Base-by-base conservation (phyloP, 1,140 invertebrate genomes). In the Ceratina japonica region DNA sequence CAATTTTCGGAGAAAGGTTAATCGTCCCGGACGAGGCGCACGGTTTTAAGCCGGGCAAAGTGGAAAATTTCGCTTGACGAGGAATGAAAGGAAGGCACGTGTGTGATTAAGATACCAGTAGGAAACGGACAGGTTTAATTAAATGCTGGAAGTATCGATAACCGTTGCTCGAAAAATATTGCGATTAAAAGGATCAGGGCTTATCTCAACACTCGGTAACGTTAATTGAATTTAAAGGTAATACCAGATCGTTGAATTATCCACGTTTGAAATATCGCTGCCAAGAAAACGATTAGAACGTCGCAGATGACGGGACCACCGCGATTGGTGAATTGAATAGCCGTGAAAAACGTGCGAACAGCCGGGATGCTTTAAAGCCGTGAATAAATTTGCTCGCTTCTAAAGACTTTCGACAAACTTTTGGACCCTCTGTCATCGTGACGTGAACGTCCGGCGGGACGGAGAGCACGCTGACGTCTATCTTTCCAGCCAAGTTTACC, bases 401-500 rank as follows among this genome's bases (percentile, higher is more conserved):
- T 12, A n/a, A 27, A 51, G 12, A 27, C 12, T n/a, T 24, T 27
- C 16, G 18, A 15, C 24, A n/a, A 69, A 69, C 20, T 54, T 52
- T 54, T 12, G 16, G n/a, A 15, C 15, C 16, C 22, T n/a, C 49
- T 31, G 5, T 13, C 10, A 8, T 7, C 31, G n/a, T 13, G 4
- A 13, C 5, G n/a, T n/a, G n/a, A n/a, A n/a, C n/a, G 66, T 54
- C 24, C 22, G 16, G 4, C 12, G 16, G 24, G 51, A 69, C 18
- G 12, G 54, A n/a, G n/a, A 16, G 3, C 51, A 69, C 12, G 22
- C 24, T 2, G 22, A 7, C 51, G 12, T 54, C 66, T 24, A 10
- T 20, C 4, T 52, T 52, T 69, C 12, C 66, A 18, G 24, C 27
- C 69, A 71, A 58, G 69, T 58, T 71, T 58, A 58, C 69, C 69